phyloP scores from a whole-genome alignment of 2,888 invertebrate species.

The Deilephila elpenor region DNA sequence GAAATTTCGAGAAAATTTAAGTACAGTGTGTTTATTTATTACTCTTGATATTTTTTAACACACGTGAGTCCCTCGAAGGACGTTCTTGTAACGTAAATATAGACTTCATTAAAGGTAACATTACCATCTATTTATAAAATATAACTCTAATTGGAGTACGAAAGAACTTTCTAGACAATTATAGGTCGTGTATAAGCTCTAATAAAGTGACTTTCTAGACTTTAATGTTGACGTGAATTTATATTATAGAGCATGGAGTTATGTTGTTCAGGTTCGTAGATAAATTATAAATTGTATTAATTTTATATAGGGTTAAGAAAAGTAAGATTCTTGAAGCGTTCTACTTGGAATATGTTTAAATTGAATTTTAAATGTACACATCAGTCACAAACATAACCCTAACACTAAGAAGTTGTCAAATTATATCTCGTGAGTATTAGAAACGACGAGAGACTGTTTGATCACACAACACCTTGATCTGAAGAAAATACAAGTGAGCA shows the following conservation, averaged over 20 bases:
- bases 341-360: background rate
- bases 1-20: too few relatives aligned
- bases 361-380: background rate
- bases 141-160: background rate
- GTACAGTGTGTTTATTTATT: too few relatives aligned
- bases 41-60: too few relatives aligned
- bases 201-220: background rate
- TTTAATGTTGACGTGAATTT: background rate
- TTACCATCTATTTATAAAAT: too few relatives aligned
- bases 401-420: too few relatives aligned
- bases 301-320: background rate
- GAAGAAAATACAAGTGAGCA: too few relatives aligned
- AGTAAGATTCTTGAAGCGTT: background rate
- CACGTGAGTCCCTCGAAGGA: too few relatives aligned
- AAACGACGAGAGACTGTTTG: too few relatives aligned
- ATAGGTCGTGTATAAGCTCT: background rate
- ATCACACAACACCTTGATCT: too few relatives aligned
- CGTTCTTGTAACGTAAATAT: too few relatives aligned
- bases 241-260: background rate
- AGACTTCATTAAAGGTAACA: too few relatives aligned
- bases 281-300: background rate
- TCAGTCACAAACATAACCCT: too few relatives aligned
- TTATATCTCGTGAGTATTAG: background rate
- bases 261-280: background rate
- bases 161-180: conserved; percentile 14